Evolutionary conservation across 2,113 vertebrate species (phyloP).

Genomic region (Synchiropus splendidus): DNA sequence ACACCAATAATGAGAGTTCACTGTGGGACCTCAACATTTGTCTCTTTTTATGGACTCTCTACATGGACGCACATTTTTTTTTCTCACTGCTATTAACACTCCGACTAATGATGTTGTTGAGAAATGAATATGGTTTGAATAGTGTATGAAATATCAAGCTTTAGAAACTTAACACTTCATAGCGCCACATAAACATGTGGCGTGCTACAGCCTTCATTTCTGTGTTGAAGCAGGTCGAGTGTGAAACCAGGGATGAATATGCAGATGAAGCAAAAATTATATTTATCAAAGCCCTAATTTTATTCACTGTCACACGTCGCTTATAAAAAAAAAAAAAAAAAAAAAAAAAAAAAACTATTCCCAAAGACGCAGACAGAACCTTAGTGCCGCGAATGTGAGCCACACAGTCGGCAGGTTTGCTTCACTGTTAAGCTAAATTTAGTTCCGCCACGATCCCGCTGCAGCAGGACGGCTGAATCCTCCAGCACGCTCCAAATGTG

Average conservation of each 20-base stretch:
- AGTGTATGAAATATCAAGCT: too few species aligned
- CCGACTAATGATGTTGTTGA: too few species aligned
- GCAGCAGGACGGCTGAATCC: conserved; percentile 21
- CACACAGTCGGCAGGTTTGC: conserved; percentile 19
- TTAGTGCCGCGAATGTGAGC: conserved; percentile 19
- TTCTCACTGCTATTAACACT: too few species aligned
- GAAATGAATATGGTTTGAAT: too few species aligned
- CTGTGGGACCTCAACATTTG: too few species aligned
- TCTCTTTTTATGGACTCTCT: too few species aligned
- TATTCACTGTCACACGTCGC: conserved; percentile 5
- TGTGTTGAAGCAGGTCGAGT: too few species aligned
- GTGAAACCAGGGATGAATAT: not conserved
- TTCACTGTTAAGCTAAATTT: conserved; percentile 33
- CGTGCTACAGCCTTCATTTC: too few species aligned
- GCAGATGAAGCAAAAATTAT: not conserved
- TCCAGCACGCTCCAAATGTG: conserved; percentile 27
- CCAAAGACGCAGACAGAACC: conserved; percentile 5
- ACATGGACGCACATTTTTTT: too few species aligned
- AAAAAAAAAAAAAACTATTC: not conserved
- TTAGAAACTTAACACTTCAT: too few species aligned
- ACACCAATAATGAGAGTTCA: too few species aligned
- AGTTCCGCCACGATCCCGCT: conserved; percentile 14
- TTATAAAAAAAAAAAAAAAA: not conserved
- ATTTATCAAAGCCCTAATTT: conserved; percentile 5
- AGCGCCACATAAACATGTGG: too few species aligned